Base-by-base conservation (phyloP, 1,140 invertebrate species). In the Holotrichia oblita region DNA sequence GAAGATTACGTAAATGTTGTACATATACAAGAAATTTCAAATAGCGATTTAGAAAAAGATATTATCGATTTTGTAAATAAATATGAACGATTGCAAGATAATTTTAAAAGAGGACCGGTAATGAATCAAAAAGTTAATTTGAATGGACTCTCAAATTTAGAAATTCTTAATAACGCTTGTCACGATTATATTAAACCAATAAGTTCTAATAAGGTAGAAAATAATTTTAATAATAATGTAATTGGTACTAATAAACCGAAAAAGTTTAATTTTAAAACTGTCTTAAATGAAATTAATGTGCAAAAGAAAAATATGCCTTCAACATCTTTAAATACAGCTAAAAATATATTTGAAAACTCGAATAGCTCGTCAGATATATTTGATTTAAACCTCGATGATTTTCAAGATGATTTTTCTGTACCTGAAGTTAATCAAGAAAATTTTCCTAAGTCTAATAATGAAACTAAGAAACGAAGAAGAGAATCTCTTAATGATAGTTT, bases 221-320 rank as follows among this genome's bases (percentile, higher is more conserved):
- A 34, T 34, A 34, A 4, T 34, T 34, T 34, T 34, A 34, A 34
- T 34, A 34, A 1, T 34, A 34, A 34, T 34, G 27, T 34, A 34
- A n/a, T n/a, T n/a, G n/a, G n/a, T n/a, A n/a, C n/a, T n/a, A n/a
- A 2, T 69, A 69, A 9, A 34, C 3, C 61, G 20, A 69, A 69
- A 12, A 69, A 27, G 3, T 69, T 69, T 22, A 69, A 69, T 24
- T 69, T 69, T 27, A 69, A 34, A 69, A 69, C 6, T 14, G 61
- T 69, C 6, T 55, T 55, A 6, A 55, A 17, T 20, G 17, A 55
- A 55, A 55, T 55, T 55, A 2, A 55, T 55, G 48, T 6, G 17
- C 14, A 27, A 10, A 27, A 1, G 1, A 9, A 69, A 24, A 20
- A 0, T 22, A 34, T 34, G 4, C n/a, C 17, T 27, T 14, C 8